Conservation (phyloP, 2,888 invertebrate species). For the Cremastobaeus sp. region DNA sequence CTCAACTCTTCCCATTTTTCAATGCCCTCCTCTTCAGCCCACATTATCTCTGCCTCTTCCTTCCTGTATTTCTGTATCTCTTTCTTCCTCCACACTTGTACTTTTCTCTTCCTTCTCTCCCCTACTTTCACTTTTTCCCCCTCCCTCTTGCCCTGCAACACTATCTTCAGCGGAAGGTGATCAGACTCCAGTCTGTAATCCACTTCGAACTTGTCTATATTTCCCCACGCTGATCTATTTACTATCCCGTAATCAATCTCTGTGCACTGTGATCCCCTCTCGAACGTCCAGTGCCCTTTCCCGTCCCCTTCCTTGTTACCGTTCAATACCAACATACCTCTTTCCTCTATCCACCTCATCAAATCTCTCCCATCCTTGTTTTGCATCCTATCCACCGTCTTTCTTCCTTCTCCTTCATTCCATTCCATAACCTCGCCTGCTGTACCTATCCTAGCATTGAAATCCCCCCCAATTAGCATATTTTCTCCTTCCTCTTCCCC, state of each 20-base stretch:
- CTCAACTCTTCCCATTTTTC: background rate
- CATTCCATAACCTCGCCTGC: background rate
- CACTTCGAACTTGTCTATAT: background rate
- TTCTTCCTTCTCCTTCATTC: background rate
- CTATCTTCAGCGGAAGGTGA: background rate
- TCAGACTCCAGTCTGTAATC: background rate
- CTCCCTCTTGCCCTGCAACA: background rate
- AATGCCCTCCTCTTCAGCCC: background rate
- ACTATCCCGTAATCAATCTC: conserved; percentile 2
- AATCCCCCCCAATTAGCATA: conserved; percentile 12
- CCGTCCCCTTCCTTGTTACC: background rate
- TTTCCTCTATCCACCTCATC: background rate
- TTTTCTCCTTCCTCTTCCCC: background rate
- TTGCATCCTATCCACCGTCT: background rate
- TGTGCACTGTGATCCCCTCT: background rate
- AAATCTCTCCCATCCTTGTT: conserved; percentile 7
- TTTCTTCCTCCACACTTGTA: background rate
- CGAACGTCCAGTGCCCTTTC: conserved; percentile 4
- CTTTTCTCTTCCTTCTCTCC: background rate
- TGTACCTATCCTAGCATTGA: conserved; percentile 10
- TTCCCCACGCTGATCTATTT: background rate
- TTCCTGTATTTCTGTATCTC: background rate
- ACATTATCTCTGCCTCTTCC: background rate
- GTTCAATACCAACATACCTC: background rate
- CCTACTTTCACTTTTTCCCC: background rate